phyloP scores from a whole-genome alignment of 2,888 invertebrate genomes.

The Flexamia atlantica region DNA sequence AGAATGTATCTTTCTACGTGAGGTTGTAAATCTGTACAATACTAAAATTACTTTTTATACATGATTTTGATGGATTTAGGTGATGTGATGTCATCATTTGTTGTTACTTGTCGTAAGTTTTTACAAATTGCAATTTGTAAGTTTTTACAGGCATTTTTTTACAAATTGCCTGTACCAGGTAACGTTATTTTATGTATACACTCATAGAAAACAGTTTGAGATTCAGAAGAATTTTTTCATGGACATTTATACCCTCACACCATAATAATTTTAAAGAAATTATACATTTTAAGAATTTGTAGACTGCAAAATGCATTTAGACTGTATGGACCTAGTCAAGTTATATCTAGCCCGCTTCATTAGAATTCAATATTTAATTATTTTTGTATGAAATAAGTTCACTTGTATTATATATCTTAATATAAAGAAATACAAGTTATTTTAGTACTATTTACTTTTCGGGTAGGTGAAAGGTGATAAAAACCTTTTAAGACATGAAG shows the following conservation, averaged over 20 bases:
- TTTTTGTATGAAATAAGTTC: background rate
- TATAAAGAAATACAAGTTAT: background rate
- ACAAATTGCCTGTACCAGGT: too few species aligned
- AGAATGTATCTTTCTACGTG: background rate
- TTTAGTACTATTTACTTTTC: background rate
- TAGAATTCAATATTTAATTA: background rate
- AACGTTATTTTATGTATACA: too few species aligned
- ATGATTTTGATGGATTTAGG: too few species aligned
- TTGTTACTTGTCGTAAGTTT: too few species aligned
- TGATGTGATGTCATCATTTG: too few species aligned
- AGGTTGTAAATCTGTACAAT: conserved; percentile 21
- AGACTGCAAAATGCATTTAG: background rate
- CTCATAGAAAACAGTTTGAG: too few species aligned
- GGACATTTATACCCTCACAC: conserved; percentile 1
- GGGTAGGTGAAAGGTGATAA: background rate
- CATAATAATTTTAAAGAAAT: background rate
- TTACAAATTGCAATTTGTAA: too few species aligned
- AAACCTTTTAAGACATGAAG: too few species aligned
- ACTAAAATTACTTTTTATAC: too few species aligned
- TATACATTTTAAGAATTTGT: background rate
- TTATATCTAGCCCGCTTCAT: background rate
- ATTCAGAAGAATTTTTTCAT: too few species aligned
- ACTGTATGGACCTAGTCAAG: background rate
- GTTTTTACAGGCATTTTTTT: too few species aligned
- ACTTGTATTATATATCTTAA: background rate